These are phyloP conservation scores for Dioctria rufipes DNA, from an alignment of 2,888 invertebrate genomes.

Conservation along the genomic window DNA sequence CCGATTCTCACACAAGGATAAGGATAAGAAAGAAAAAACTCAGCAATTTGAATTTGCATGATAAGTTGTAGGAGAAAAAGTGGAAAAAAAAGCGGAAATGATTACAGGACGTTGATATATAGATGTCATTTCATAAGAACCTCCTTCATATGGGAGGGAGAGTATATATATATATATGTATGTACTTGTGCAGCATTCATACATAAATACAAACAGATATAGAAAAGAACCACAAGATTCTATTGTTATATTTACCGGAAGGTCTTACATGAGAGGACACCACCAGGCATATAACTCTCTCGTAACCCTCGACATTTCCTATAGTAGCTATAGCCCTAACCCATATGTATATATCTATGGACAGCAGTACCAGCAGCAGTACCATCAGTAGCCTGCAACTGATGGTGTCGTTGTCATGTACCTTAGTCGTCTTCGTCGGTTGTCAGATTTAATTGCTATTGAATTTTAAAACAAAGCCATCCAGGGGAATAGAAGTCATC, in stretches of 20 bases:
- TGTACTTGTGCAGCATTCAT: background rate
- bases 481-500: conserved; percentile 35
- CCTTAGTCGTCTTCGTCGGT: conserved; percentile 44
- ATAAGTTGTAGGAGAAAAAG: background rate
- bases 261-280: background rate
- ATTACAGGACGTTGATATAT: conserved; percentile 9
- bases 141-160: too few relatives aligned
- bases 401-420: conserved; percentile 36
- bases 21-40: too few relatives aligned
- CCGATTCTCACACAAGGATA: too few relatives aligned
- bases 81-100: conserved; percentile 24
- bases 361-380: too few relatives aligned
- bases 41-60: too few relatives aligned
- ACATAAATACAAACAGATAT: background rate
- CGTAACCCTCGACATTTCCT: conserved; percentile 16
- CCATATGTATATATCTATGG: background rate
- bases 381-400: background rate
- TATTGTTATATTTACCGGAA: conserved; percentile 36
- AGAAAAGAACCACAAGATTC: conserved; percentile 22
- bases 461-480: conserved; percentile 58
- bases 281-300: conserved; percentile 8
- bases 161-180: background rate
- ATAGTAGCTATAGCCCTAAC: background rate
- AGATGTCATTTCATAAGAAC: conserved; percentile 4
- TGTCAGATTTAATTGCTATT: conserved; percentile 59